phyloP scores from a whole-genome alignment of 1,140 invertebrate species.

The Chionoecetes opilio region DNA sequence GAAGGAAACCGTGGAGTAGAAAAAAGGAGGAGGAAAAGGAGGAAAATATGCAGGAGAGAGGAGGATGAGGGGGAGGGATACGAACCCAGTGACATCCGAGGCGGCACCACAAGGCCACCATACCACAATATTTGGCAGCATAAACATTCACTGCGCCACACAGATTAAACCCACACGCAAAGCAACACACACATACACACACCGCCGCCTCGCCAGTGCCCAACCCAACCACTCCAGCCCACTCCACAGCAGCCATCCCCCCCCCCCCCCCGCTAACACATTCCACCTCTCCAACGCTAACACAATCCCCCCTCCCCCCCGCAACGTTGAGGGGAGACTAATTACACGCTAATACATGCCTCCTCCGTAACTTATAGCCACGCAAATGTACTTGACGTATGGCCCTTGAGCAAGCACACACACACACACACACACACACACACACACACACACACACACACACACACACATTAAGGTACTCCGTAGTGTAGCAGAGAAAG shows the following conservation, averaged over 20 bases:
- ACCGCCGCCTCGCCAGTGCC: not conserved
- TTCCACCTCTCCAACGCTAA: not conserved
- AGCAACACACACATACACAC: not conserved
- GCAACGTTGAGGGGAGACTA: not conserved
- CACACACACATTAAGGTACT: slow-evolving; percentile 34
- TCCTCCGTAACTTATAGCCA: slow-evolving; percentile 7
- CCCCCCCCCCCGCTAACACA: too few relatives aligned
- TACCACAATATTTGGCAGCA: not conserved
- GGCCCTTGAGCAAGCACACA: not conserved
- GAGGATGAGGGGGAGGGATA: too few relatives aligned
- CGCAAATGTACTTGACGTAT: slow-evolving; percentile 8
- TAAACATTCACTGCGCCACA: not conserved
- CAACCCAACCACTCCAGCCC: not conserved
- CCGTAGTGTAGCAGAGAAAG: too few relatives aligned
- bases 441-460: slow-evolving; percentile 4
- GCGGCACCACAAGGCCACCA: not conserved
- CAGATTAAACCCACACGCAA: not conserved
- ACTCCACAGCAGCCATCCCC: not conserved
- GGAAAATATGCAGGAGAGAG: not conserved
- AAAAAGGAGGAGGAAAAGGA: not conserved
- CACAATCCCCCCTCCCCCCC: not conserved
- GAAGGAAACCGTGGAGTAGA: not conserved
- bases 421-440: not conserved
- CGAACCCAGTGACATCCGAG: too few relatives aligned
- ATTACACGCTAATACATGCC: slow-evolving; percentile 19